Percentiles rank a stretch among this genome's conserved stretches.
These are phyloP conservation scores for Pseudorhiza aurosa DNA, from an alignment of 30 jellyfish, hydroid and myxozoan genomes.

Conservation along the genomic window DNA sequence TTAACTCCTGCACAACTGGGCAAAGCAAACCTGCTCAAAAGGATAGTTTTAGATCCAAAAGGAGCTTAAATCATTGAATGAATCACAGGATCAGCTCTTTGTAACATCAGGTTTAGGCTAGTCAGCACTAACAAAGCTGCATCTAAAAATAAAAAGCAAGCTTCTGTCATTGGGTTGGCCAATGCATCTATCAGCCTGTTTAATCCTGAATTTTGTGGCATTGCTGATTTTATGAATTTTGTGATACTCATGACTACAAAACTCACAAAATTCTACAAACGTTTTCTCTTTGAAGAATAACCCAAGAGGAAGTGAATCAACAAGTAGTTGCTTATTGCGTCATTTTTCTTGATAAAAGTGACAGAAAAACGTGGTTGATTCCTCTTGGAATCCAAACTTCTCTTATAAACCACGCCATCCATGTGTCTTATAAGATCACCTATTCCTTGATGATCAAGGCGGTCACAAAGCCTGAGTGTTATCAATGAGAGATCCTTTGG, in stretches of 20 bases:
- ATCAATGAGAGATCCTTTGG: too few relatives aligned
- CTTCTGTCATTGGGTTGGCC: conserved; percentile 24
- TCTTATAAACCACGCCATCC: conserved; percentile 51
- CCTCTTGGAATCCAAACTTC: conserved; percentile 52
- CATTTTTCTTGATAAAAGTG: conserved; percentile 12
- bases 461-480: too few relatives aligned
- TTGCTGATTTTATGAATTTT: neutral
- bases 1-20: conserved; percentile 1
- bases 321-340: neutral
- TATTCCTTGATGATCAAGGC: too few relatives aligned
- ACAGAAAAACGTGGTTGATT: conserved; percentile 45
- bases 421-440: too few relatives aligned
- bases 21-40: conserved; percentile 27
- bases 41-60: conserved; percentile 1
- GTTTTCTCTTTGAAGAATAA: conserved; percentile 19
- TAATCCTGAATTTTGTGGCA: conserved; percentile 16
- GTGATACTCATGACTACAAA: conserved; percentile 14
- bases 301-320: conserved; percentile 12
- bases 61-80: conserved; percentile 10
- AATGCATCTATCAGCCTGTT: conserved; percentile 25
- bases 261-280: conserved; percentile 18
- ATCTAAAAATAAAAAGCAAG: conserved; percentile 11
- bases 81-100: conserved; percentile 21
- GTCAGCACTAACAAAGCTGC: conserved; percentile 30
- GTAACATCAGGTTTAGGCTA: conserved; percentile 24